A percentile compares a stretch with the other conserved stretches of the same genome.
These are phyloP conservation scores for Leptinotarsa lineolata DNA, from an alignment of 1,140 invertebrate genomes.

Conservation along the genomic window DNA sequence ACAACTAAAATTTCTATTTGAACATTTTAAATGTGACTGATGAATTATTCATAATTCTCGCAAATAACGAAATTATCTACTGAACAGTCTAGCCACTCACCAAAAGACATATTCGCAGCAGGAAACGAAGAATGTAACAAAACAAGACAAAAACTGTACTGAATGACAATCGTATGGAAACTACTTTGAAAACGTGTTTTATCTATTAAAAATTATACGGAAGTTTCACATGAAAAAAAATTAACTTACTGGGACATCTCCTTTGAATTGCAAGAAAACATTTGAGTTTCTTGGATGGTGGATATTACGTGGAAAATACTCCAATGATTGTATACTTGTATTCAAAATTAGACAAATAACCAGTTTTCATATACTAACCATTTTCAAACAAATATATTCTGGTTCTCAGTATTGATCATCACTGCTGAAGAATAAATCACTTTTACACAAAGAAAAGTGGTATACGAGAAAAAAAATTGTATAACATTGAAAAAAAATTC, in stretches of 20 bases:
- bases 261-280: constrained; percentile 36
- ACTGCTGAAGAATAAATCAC: background rate
- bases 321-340: constrained; percentile 28
- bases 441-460: background rate
- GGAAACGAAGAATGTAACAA: background rate
- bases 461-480: background rate
- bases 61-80: too few relatives aligned
- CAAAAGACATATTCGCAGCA: constrained; percentile 3
- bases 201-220: background rate
- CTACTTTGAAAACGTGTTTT: constrained; percentile 2
- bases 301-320: constrained; percentile 17
- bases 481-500: too few relatives aligned
- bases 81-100: background rate
- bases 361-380: too few relatives aligned
- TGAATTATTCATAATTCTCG: too few relatives aligned
- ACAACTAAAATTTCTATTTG: too few relatives aligned
- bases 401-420: background rate
- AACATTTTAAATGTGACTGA: too few relatives aligned
- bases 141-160: constrained; percentile 3
- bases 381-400: too few relatives aligned
- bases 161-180: background rate
- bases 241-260: constrained; percentile 33
- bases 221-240: constrained; percentile 25
- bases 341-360: constrained; percentile 1
- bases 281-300: constrained; percentile 33